Percentiles rank a stretch among this genome's conserved stretches.
These are phyloP conservation scores for Exaiptasia diaphana DNA, from an alignment of 64 coral and sea anemone species.

Conservation along the genomic window DNA sequence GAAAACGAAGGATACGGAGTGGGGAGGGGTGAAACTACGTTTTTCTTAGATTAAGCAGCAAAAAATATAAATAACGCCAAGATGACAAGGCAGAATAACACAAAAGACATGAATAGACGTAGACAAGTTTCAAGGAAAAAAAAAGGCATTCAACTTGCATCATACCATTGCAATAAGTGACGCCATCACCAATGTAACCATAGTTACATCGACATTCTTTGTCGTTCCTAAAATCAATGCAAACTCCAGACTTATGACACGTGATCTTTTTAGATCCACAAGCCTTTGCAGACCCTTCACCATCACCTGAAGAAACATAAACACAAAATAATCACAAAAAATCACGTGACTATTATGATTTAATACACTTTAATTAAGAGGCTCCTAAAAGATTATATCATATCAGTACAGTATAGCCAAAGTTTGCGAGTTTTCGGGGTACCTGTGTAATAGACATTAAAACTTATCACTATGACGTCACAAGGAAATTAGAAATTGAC, in stretches of 20 bases:
- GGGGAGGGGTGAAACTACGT: too few species aligned
- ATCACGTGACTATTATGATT: neutral
- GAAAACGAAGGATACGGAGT: too few species aligned
- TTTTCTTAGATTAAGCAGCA: too few species aligned
- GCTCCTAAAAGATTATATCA: too few species aligned
- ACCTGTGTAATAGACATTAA: too few species aligned
- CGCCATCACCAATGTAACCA: constrained; percentile 72
- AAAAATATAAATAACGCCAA: too few species aligned
- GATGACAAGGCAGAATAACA: too few species aligned
- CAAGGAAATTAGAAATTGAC: too few species aligned
- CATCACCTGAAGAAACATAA: neutral
- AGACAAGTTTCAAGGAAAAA: neutral
- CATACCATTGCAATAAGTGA: constrained; percentile 53
- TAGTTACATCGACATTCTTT: constrained; percentile 60
- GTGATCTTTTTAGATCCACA: constrained; percentile 50
- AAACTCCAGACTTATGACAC: constrained; percentile 55
- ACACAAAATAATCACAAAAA: neutral
- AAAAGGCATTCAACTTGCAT: neutral
- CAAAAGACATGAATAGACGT: neutral
- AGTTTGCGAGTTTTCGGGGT: too few species aligned
- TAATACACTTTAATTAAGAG: too few species aligned
- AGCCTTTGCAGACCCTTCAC: constrained; percentile 4
- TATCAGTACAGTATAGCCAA: too few species aligned
- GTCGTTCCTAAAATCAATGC: constrained; percentile 26
- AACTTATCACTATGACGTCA: too few species aligned